Percentiles rank a stretch among this genome's conserved stretches.
phyloP scores from a whole-genome alignment of 1,140 invertebrate genomes.

The Scaptodrosophila lebanonensis region DNA sequence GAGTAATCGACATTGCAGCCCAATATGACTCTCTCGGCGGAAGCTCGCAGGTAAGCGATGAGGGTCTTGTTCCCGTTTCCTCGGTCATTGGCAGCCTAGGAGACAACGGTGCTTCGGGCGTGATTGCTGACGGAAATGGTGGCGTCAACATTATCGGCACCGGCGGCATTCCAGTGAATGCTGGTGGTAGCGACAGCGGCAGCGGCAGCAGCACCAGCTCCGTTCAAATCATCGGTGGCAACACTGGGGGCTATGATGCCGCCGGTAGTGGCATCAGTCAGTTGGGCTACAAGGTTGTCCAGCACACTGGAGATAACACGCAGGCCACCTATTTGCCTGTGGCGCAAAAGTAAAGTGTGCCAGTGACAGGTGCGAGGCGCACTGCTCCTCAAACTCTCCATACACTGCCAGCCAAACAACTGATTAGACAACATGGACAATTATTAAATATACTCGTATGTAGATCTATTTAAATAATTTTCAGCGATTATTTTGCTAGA shows the following conservation, averaged over 20 bases:
- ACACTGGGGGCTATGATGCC: conserved; percentile 1
- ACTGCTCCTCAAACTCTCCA: no score
- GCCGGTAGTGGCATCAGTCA: conserved; percentile 21
- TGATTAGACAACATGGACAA: no score
- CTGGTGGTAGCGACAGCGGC: conserved; percentile 8
- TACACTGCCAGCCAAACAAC: no score
- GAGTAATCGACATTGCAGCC: conserved; percentile 35
- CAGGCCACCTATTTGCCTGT: conserved; percentile 71
- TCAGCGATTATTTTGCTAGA: conserved; percentile 26
- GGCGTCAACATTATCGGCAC: conserved; percentile 52
- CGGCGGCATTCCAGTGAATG: conserved; percentile 45
- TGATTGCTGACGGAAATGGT: conserved; percentile 35
- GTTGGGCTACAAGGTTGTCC: not conserved
- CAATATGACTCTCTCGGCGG: conserved; percentile 70
- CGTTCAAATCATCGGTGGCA: conserved; percentile 4
- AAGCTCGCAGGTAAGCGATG: conserved; percentile 47
- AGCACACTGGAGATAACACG: conserved; percentile 76
- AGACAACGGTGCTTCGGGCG: conserved; percentile 53
- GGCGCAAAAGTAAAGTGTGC: conserved; percentile 5
- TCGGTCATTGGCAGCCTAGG: conserved; percentile 66
- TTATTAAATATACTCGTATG: no score
- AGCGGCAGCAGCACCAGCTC: conserved; percentile 8
- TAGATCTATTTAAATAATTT: conserved; percentile 21
- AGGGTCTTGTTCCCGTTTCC: conserved; percentile 58
- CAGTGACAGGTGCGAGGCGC: no score